Evolutionary conservation across 2,113 vertebrate genomes (phyloP).

Genomic region (Limnothrissa miodon): DNA sequence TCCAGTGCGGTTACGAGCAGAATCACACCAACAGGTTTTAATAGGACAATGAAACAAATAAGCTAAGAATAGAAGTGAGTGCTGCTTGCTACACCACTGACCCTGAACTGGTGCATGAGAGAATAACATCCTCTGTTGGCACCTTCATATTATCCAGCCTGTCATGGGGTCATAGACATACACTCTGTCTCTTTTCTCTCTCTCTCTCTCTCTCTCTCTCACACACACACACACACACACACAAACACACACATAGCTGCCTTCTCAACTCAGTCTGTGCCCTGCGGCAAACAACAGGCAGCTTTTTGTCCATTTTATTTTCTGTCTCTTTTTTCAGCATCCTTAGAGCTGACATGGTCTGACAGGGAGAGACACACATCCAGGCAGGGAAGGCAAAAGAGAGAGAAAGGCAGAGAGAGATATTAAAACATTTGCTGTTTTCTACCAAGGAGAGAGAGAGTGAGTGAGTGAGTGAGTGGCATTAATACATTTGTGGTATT

Average conservation of each 20-base stretch:
- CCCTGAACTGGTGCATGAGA: neutral
- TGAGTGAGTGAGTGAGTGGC: neutral
- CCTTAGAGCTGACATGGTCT: neutral
- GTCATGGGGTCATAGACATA: constrained; percentile 12
- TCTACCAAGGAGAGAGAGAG: constrained; percentile 18
- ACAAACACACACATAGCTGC: constrained; percentile 31
- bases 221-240: constrained; percentile 22
- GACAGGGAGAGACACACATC: constrained; percentile 1
- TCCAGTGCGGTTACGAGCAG: neutral
- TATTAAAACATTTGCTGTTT: constrained; percentile 31
- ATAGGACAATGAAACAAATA: neutral
- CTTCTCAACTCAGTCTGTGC: constrained; percentile 9
- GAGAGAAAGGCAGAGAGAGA: neutral
- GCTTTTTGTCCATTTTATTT: constrained; percentile 12
- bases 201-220: constrained; percentile 6
- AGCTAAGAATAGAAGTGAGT: neutral
- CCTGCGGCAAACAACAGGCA: constrained; percentile 7
- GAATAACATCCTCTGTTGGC: neutral
- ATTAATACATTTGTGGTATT: constrained; percentile 32
- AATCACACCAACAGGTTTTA: neutral
- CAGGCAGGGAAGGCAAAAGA: neutral
- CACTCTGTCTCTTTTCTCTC: neutral
- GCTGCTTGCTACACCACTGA: neutral
- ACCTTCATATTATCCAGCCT: neutral
- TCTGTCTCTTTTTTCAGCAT: neutral